phyloP scores from a whole-genome alignment of 1,140 invertebrate species.

The Ceratosolen fusciceps region DNA sequence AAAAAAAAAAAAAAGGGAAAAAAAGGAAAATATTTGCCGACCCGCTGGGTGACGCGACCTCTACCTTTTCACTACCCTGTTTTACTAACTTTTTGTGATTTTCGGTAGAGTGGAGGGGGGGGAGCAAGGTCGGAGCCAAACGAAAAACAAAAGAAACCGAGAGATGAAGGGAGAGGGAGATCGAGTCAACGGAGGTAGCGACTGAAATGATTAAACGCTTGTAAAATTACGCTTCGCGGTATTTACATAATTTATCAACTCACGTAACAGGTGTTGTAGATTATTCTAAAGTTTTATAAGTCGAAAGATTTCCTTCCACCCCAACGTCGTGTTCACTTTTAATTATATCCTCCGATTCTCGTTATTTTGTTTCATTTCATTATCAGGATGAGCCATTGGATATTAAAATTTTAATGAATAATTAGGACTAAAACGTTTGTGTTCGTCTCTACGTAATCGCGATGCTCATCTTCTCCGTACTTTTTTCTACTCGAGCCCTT shows the following conservation, averaged over 20 bases:
- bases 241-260: slow-evolving; percentile 9
- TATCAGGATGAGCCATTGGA: background rate
- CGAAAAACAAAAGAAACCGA: too few species aligned
- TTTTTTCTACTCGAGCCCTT: too few species aligned
- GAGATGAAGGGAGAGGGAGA: too few species aligned
- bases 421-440: background rate
- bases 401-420: background rate
- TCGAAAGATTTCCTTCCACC: background rate
- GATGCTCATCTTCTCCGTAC: background rate
- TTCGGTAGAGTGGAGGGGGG: too few species aligned
- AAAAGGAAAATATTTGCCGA: too few species aligned
- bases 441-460: background rate
- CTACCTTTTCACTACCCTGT: too few species aligned
- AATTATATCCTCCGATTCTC: background rate
- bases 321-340: background rate
- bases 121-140: too few species aligned
- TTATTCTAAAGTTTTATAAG: background rate
- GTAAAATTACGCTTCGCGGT: background rate
- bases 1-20: too few species aligned
- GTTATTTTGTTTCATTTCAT: background rate
- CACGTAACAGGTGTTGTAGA: background rate
- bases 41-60: too few species aligned
- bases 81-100: too few species aligned
- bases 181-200: background rate
- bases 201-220: background rate